These are phyloP conservation scores for Drosophila pruinosa DNA, from an alignment of 1,140 invertebrate genomes.

Conservation along the genomic window DNA sequence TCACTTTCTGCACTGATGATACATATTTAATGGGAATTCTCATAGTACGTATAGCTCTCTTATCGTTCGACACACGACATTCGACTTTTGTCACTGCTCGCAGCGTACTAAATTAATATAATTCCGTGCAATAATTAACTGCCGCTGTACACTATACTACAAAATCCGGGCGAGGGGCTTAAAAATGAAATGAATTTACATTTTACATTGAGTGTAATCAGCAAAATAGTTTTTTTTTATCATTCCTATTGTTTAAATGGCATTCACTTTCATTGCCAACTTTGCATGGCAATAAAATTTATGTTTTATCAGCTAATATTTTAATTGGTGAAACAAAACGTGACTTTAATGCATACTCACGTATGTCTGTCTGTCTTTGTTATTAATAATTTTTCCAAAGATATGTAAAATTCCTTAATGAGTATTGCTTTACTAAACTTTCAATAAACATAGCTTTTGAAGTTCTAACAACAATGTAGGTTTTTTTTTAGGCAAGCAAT, in stretches of 20 bases:
- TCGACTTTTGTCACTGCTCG: constrained; percentile 25
- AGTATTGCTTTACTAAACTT: too few species aligned
- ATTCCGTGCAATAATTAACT: constrained; percentile 38
- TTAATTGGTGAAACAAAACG: neutral
- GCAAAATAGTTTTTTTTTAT: constrained; percentile 22
- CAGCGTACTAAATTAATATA: constrained; percentile 28
- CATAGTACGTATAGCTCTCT: constrained; percentile 3
- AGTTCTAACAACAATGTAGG: too few species aligned
- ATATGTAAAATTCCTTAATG: too few species aligned
- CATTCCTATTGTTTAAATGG: constrained; percentile 17
- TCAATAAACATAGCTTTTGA: too few species aligned
- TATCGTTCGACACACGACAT: constrained; percentile 42
- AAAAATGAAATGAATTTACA: constrained; percentile 17
- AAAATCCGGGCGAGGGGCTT: neutral
- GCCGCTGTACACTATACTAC: constrained; percentile 26
- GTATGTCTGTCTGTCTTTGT: too few species aligned
- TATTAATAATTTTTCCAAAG: too few species aligned
- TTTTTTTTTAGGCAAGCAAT: too few species aligned
- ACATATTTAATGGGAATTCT: constrained; percentile 6
- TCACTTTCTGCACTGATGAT: constrained; percentile 36
- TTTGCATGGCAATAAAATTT: constrained; percentile 13
- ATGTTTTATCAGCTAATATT: constrained; percentile 40
- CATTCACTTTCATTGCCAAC: constrained; percentile 43
- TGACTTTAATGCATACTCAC: neutral
- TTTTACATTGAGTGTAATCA: constrained; percentile 9